A percentile compares a stretch with the other conserved stretches of the same genome.
Evolutionary conservation across 2,113 vertebrate genomes (phyloP).

Genomic region (Cinclus mexicanus): DNA sequence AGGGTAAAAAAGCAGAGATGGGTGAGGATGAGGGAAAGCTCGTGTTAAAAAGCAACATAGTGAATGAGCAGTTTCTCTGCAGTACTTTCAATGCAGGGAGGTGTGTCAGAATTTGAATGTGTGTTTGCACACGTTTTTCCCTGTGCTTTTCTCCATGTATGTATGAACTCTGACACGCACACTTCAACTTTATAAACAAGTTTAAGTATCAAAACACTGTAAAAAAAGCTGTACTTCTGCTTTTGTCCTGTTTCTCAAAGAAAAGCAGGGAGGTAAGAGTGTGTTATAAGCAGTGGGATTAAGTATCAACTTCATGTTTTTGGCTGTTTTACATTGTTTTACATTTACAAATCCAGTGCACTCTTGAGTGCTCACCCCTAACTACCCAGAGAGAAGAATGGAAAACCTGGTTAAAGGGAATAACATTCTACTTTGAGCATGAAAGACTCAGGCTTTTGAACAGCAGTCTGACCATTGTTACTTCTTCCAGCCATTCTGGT

Average conservation of each 20-base stretch:
- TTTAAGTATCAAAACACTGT: not conserved
- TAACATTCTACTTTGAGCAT: not conserved
- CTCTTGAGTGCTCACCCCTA: not conserved
- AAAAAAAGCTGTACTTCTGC: not conserved
- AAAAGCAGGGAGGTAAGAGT: not conserved
- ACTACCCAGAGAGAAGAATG: not conserved
- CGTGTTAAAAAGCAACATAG: rapidly evolving
- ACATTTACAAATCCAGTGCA: not conserved
- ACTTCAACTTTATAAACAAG: not conserved
- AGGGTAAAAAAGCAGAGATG: not conserved
- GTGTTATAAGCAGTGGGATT: not conserved
- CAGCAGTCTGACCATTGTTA: not conserved
- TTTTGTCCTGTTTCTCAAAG: not conserved
- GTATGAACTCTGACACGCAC: not conserved
- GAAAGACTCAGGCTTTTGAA: not conserved
- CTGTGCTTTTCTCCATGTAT: not conserved
- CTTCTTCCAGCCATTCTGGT: not conserved
- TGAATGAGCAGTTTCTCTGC: not conserved
- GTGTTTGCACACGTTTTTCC: not conserved
- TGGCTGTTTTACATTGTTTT: not conserved
- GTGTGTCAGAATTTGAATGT: not conserved
- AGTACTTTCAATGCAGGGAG: not conserved
- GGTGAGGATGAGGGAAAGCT: not conserved
- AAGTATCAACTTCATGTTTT: not conserved
- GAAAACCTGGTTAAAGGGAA: not conserved